A percentile compares a stretch with the other conserved stretches of the same genome.
phyloP scores from a whole-genome alignment of 2,797 vertebrate species.

The Phrynocephalus vlangalii region DNA sequence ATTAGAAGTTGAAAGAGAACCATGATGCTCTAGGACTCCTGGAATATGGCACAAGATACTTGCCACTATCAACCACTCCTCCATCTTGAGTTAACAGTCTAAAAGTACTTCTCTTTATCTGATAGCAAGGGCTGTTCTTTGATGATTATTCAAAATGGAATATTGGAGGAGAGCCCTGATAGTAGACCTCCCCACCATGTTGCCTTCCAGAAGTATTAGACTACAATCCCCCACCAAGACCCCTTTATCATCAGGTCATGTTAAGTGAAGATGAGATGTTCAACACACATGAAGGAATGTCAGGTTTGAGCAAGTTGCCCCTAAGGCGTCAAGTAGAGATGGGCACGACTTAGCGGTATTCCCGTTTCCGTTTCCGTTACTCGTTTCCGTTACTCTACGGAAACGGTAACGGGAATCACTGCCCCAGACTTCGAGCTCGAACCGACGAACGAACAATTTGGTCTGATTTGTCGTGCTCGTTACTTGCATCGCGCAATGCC shows the following conservation, averaged over 20 bases:
- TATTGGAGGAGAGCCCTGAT: not conserved
- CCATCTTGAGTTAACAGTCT: too few relatives aligned
- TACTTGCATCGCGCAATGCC: too few relatives aligned
- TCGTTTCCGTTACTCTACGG: too few relatives aligned
- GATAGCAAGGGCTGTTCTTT: not conserved
- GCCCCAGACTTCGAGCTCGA: too few relatives aligned
- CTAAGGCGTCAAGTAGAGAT: not conserved
- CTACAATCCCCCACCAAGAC: not conserved
- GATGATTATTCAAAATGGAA: not conserved
- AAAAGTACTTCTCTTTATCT: not conserved
- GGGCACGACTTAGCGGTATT: too few relatives aligned
- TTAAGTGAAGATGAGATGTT: not conserved
- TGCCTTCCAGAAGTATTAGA: not conserved
- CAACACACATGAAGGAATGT: too few relatives aligned
- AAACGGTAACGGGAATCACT: too few relatives aligned
- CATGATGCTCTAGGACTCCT: constrained; percentile 28
- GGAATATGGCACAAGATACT: not conserved
- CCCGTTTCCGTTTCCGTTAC: too few relatives aligned
- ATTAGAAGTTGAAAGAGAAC: constrained; percentile 45
- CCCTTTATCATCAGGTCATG: not conserved
- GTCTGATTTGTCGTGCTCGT: too few relatives aligned
- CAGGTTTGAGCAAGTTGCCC: too few relatives aligned
- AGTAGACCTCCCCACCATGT: not conserved
- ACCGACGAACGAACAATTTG: too few relatives aligned
- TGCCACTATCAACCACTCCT: not conserved